Base-by-base conservation (phyloP, 2,888 invertebrate genomes). In the Miltochrista miniata region DNA sequence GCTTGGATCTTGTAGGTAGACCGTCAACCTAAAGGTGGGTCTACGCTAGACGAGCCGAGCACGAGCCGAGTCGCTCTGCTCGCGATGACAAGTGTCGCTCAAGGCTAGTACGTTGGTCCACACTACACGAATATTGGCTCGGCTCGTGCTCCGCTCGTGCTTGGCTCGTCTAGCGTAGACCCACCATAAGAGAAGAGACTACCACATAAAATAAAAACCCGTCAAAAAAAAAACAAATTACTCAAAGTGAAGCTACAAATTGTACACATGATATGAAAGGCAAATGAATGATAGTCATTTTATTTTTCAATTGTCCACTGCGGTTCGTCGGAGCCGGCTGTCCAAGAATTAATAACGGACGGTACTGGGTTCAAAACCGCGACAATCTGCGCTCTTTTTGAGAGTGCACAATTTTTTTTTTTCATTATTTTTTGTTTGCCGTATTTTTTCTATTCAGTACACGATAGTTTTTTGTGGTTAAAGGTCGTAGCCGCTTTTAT, bases 201-300 rank as follows among this genome's bases (percentile, higher is more conserved):
- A 24, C 18, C 5, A 24, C 18, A 24, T 24, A 24, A 24, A 24
- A 24, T 24, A 24, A n/a, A n/a, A n/a, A n/a, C n/a, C n/a, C 18
- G 18, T 24, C 18, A 24, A 24, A 24, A 24, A 24, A 24, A 24
- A 24, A 43, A 54, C 9, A 13, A 48, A 48, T 52, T 39, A 48
- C 15, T 52, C 31, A 37, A 42, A 60, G 84, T 85, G 74, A 85
- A 86, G 84, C 85, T 84, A 84, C 84, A 62, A 38, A 57, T 51
- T 39, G 70, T 76, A 79, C 82, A 82, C 72, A 83, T 83, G 76
- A 81, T 81, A 67, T 76, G 66, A 54, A n/a, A n/a, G n/a, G 51
- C 70, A 89, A 89, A 89, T 89, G 86, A 90, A 86, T 90, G 77
- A 87, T 89, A 82, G 87, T 86, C 83, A 85, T 90, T 91, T 91